Evolutionary conservation across 1,140 invertebrate species (phyloP).

Genomic region (Pissodes strobi): DNA sequence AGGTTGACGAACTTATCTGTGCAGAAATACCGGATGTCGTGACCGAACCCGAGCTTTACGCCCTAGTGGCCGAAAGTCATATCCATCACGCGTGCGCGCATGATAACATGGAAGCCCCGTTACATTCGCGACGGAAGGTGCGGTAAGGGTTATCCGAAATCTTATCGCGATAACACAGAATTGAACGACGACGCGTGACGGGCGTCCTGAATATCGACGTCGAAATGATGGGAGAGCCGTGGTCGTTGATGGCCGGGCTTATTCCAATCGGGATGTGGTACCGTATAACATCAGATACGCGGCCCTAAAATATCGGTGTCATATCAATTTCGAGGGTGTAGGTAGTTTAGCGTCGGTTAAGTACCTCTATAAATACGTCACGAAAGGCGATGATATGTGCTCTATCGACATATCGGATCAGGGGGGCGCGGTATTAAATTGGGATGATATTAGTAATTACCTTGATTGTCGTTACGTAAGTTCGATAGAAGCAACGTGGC

Average conservation of each 20-base stretch:
- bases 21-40: neutral
- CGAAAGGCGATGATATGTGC: slow-evolving; percentile 6
- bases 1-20: neutral
- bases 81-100: neutral
- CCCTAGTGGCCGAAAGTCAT: neutral
- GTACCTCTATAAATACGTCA: slow-evolving; percentile 12
- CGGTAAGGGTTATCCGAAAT: neutral
- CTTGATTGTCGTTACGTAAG: slow-evolving; percentile 23
- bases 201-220: neutral
- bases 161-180: neutral
- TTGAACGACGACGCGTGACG: neutral
- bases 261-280: neutral
- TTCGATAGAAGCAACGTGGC: slow-evolving; percentile 15
- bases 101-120: neutral
- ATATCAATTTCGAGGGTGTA: slow-evolving; percentile 14
- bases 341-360: neutral
- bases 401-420: neutral
- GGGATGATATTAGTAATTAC: slow-evolving; percentile 11
- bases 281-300: slow-evolving; percentile 15
- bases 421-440: neutral
- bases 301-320: slow-evolving; percentile 5
- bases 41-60: neutral
- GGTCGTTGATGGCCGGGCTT: neutral
- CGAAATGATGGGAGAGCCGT: neutral
- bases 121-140: neutral